These are phyloP conservation scores for Rhynchotus rufescens DNA, from an alignment of 2,797 vertebrate species.

Conservation along the genomic window DNA sequence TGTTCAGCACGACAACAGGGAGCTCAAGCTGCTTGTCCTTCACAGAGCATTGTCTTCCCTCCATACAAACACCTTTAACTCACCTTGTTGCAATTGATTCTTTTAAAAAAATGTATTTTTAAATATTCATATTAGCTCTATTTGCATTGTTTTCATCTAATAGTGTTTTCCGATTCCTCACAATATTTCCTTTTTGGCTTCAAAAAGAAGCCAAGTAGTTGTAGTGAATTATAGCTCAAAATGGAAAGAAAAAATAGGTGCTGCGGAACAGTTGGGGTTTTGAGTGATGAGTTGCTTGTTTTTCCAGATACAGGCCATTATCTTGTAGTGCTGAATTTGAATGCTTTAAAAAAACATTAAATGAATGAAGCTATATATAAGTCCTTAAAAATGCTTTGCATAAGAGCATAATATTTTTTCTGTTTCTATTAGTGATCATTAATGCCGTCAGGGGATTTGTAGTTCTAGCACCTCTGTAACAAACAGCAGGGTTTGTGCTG, in stretches of 20 bases:
- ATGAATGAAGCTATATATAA: slow-evolving; percentile 41
- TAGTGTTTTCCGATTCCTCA: not conserved
- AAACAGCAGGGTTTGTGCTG: slow-evolving; percentile 30
- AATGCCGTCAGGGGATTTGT: slow-evolving; percentile 25
- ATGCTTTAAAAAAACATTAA: slow-evolving; percentile 27
- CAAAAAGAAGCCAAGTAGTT: not conserved
- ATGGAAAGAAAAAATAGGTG: not conserved
- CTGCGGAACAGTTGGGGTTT: not conserved
- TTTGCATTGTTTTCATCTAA: not conserved
- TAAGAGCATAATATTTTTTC: slow-evolving; percentile 28
- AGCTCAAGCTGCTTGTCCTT: not conserved
- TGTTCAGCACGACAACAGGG: not conserved
- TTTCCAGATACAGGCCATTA: not conserved
- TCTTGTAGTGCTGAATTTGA: not conserved
- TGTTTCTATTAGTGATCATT: slow-evolving; percentile 42
- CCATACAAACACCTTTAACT: slow-evolving; percentile 5
- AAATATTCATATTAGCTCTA: not conserved
- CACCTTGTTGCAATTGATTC: not conserved
- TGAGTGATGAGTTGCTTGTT: not conserved
- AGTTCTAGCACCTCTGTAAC: slow-evolving; percentile 18
- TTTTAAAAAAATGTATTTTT: not conserved
- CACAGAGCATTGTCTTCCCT: not conserved
- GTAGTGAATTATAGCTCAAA: not conserved
- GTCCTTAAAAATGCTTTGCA: slow-evolving; percentile 3
- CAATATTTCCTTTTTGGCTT: not conserved